phyloP scores from a whole-genome alignment of 2,888 invertebrate species.

The Orthosia incerta region DNA sequence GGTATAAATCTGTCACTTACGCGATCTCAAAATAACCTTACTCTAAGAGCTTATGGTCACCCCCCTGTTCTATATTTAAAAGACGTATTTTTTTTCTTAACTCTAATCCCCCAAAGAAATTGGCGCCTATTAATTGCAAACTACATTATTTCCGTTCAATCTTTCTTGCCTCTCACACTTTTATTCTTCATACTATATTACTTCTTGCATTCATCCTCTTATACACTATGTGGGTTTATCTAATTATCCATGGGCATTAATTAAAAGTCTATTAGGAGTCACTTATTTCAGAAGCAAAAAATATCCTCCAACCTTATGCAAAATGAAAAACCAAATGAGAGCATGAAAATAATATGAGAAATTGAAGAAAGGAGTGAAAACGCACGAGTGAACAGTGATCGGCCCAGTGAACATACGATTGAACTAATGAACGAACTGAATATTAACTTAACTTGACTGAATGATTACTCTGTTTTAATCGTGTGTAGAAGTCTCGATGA shows the following conservation, averaged over 20 bases:
- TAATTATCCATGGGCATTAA: too few relatives aligned
- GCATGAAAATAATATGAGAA: slow-evolving; percentile 22
- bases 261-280: not conserved
- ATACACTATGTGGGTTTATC: too few relatives aligned
- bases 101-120: too few relatives aligned
- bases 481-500: slow-evolving; percentile 37
- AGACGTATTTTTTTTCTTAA: too few relatives aligned
- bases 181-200: too few relatives aligned
- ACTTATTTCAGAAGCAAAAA: not conserved
- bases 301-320: not conserved
- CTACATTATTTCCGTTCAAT: too few relatives aligned
- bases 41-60: too few relatives aligned
- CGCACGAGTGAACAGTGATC: slow-evolving; percentile 44
- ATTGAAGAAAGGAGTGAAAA: slow-evolving; percentile 24
- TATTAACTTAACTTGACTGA: slow-evolving; percentile 47
- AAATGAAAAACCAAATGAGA: slow-evolving; percentile 4
- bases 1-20: too few relatives aligned
- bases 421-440: slow-evolving; percentile 58
- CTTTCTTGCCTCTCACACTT: too few relatives aligned
- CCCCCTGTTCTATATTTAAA: not conserved
- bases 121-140: too few relatives aligned
- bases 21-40: too few relatives aligned
- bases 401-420: slow-evolving; percentile 36
- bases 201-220: too few relatives aligned
- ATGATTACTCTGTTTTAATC: slow-evolving; percentile 48